phyloP scores from a whole-genome alignment of 2,113 vertebrate species.

The Cavia aperea region DNA sequence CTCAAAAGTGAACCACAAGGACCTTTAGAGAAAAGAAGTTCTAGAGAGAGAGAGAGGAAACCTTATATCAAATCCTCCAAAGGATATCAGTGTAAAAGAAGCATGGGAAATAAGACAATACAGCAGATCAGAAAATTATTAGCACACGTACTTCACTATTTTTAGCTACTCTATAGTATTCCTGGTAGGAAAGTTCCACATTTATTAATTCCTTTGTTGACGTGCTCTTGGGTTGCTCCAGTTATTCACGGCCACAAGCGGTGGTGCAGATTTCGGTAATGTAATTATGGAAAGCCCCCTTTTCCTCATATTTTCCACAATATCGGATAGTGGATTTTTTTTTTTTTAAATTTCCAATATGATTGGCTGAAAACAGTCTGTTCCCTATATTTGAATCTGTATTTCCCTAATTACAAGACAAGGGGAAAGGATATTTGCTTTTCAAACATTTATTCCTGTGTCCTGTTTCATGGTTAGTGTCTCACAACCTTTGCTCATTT shows the following conservation, averaged over 20 bases:
- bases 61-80: not conserved
- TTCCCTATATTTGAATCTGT: not conserved
- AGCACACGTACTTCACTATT: not conserved
- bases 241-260: not conserved
- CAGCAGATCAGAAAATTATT: too few relatives aligned
- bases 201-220: not conserved
- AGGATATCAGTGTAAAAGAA: not conserved
- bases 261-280: not conserved
- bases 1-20: not conserved
- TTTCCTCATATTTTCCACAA: not conserved
- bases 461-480: not conserved
- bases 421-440: not conserved
- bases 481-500: not conserved
- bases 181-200: not conserved
- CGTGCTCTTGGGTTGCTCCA: not conserved
- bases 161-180: not conserved
- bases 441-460: not conserved
- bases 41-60: not conserved
- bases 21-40: not conserved
- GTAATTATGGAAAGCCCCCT: not conserved
- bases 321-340: not conserved
- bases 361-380: not conserved
- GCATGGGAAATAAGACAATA: not conserved
- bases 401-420: not conserved
- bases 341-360: not conserved